Conservation (phyloP, 2,113 vertebrate species). For the Ictidomys tridecemlineatus region DNA sequence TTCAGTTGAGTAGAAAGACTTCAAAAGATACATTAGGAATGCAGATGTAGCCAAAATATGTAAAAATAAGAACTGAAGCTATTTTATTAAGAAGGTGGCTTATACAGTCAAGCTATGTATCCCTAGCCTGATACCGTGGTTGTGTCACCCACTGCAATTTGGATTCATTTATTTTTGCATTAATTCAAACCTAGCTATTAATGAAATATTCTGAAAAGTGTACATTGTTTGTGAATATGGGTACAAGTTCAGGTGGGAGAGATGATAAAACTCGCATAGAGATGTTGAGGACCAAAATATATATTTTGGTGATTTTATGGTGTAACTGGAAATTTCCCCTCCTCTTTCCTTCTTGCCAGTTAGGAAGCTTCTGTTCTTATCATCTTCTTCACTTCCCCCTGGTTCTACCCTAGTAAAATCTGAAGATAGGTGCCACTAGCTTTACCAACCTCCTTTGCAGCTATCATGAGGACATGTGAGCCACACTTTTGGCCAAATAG, state of each 20-base stretch:
- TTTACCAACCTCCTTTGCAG: not conserved
- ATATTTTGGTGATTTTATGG: not conserved
- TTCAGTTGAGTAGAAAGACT: not conserved
- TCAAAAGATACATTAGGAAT: not conserved
- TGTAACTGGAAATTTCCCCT: not conserved
- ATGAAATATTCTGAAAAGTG: not conserved
- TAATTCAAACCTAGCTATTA: not conserved
- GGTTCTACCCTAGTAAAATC: not conserved
- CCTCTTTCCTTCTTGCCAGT: not conserved
- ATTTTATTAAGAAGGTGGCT: not conserved
- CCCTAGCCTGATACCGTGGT: not conserved
- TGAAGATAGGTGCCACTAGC: not conserved
- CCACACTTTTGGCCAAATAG: not conserved
- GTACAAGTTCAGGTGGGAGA: not conserved
- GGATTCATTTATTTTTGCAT: not conserved
- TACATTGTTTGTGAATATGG: not conserved
- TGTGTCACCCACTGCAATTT: not conserved
- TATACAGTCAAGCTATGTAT: not conserved
- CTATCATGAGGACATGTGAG: not conserved
- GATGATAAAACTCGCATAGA: not conserved
- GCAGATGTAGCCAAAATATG: not conserved
- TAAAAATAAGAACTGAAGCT: not conserved
- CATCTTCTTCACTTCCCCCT: fast-evolving
- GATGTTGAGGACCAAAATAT: not conserved
- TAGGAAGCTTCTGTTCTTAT: not conserved